These are phyloP conservation scores for Heliconius melpomene DNA, from an alignment of 1,140 invertebrate species.

Conservation along the genomic window DNA sequence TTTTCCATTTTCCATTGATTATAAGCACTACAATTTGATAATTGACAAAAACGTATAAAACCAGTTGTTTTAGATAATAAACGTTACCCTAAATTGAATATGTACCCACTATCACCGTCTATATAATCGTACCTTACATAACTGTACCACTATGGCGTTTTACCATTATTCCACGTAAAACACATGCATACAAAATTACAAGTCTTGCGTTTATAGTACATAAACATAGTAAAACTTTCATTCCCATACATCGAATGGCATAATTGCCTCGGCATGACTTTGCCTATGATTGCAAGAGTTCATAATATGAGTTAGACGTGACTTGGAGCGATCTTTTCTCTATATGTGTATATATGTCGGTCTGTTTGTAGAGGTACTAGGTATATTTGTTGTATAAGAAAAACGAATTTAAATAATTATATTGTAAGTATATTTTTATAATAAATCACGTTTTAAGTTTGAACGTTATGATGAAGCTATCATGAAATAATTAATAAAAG, in stretches of 20 bases:
- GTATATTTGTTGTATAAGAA: neutral
- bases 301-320: conserved; percentile 8
- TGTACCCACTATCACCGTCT: too few relatives aligned
- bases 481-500: too few relatives aligned
- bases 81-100: too few relatives aligned
- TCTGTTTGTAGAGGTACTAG: neutral
- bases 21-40: too few relatives aligned
- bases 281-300: conserved; percentile 15
- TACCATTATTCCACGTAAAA: neutral
- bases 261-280: conserved; percentile 17
- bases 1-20: too few relatives aligned
- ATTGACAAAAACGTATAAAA: too few relatives aligned
- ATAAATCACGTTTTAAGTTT: too few relatives aligned
- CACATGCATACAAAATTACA: neutral
- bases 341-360: neutral
- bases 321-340: conserved; percentile 7
- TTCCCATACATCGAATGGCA: conserved; percentile 18
- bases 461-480: too few relatives aligned
- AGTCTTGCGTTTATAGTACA: conserved; percentile 4
- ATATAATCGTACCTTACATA: too few relatives aligned
- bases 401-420: neutral
- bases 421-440: too few relatives aligned
- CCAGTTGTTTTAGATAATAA: too few relatives aligned
- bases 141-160: too few relatives aligned
- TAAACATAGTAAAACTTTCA: conserved; percentile 22